Percentiles rank a stretch among this genome's conserved stretches.
These are phyloP conservation scores for Apis laboriosa DNA, from an alignment of 1,140 invertebrate species.

Conservation along the genomic window DNA sequence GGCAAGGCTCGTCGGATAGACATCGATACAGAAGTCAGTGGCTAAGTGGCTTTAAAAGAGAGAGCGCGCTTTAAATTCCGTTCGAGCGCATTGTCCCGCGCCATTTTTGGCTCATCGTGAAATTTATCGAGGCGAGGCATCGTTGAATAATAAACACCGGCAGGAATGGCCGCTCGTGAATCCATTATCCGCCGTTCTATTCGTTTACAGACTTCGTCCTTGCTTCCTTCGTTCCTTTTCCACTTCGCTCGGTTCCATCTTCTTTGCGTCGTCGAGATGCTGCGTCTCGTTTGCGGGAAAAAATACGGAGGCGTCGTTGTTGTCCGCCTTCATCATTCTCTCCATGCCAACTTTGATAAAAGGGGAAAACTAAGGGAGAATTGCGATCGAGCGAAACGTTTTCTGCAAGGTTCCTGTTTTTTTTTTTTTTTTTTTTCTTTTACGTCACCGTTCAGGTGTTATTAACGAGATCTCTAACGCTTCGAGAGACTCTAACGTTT, in stretches of 20 bases:
- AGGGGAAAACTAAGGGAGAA: neutral
- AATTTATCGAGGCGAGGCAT: slow-evolving; percentile 28
- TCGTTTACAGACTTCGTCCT: neutral
- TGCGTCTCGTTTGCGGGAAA: neutral
- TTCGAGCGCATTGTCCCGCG: neutral
- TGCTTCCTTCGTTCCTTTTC: neutral
- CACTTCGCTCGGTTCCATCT: too few species aligned
- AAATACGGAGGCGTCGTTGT: neutral
- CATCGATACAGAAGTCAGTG: neutral
- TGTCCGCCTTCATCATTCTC: neutral
- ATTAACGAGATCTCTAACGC: slow-evolving; percentile 4
- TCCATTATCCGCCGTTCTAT: slow-evolving; percentile 13
- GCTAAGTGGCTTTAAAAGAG: neutral
- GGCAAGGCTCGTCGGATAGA: neutral
- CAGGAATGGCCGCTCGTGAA: neutral
- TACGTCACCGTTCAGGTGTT: too few species aligned
- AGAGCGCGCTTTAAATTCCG: slow-evolving; percentile 30
- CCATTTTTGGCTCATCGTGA: slow-evolving; percentile 30
- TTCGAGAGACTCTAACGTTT: neutral
- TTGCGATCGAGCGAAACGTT: neutral
- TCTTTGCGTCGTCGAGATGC: neutral
- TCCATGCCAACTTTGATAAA: neutral
- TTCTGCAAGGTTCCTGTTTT: neutral
- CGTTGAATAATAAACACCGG: slow-evolving; percentile 40
- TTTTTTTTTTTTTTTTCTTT: neutral